Evolutionary conservation across 2,888 invertebrate genomes (phyloP).

Genomic region (Tipula unca): DNA sequence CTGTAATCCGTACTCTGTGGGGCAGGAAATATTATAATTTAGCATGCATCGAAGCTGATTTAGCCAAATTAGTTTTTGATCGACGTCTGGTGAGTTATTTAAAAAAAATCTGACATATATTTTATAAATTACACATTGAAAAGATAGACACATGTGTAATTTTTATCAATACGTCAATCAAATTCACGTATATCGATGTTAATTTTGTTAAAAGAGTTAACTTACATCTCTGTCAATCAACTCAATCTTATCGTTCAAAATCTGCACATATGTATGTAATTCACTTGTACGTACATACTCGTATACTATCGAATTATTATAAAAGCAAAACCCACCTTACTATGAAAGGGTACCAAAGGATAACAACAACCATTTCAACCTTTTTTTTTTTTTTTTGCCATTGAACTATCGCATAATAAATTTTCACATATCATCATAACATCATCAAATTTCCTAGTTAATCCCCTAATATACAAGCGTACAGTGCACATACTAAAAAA

Average conservation of each 20-base stretch:
- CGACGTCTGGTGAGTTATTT: no score
- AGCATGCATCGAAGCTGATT: no score
- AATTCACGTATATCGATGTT: background rate
- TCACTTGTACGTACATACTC: no score
- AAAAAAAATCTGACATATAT: no score
- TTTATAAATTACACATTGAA: no score
- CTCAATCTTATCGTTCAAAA: background rate
- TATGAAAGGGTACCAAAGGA: background rate
- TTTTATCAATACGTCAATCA: background rate
- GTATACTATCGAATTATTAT: background rate
- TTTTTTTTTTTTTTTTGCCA: background rate
- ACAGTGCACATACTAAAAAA: background rate
- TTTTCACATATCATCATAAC: slow-evolving; percentile 8
- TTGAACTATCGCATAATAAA: background rate
- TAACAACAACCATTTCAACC: background rate
- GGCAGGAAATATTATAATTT: no score
- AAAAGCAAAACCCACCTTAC: background rate
- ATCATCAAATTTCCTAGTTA: slow-evolving; percentile 8
- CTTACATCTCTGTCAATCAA: background rate
- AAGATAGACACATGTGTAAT: background rate
- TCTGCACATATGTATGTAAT: background rate
- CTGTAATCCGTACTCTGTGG: no score
- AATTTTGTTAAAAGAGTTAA: background rate
- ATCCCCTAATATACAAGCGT: background rate
- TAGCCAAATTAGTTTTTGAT: no score